Evolutionary conservation across 1,140 invertebrate species (phyloP).

Genomic region (Mamestra configurata): DNA sequence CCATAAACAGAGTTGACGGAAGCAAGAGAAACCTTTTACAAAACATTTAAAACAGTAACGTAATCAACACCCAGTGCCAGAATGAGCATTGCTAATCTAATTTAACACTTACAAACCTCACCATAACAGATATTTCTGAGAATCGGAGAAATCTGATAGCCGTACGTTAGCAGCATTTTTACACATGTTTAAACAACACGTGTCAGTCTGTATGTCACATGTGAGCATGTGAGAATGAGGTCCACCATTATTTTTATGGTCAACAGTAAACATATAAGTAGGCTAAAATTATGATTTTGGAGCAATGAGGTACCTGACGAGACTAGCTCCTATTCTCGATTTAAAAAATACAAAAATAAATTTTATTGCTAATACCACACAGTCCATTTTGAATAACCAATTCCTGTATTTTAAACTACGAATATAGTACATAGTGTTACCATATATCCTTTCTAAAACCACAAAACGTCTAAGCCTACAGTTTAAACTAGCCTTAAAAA

Average conservation of each 20-base stretch:
- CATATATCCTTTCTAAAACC: neutral
- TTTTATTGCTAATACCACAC: no score
- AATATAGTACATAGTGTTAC: neutral
- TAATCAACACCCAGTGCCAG: neutral
- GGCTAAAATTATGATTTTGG: slow-evolving; percentile 8
- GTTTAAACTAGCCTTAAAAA: slow-evolving; percentile 35
- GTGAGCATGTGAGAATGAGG: slow-evolving; percentile 11
- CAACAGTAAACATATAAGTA: neutral
- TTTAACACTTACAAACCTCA: slow-evolving; percentile 5
- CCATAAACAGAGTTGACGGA: no score
- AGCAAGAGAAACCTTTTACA: neutral
- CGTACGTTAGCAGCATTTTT: neutral
- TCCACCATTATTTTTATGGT: slow-evolving; percentile 10
- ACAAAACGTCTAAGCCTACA: neutral
- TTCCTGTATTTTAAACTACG: no score
- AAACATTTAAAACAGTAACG: neutral
- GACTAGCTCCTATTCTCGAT: neutral
- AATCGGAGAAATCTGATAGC: slow-evolving; percentile 7
- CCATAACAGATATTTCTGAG: slow-evolving; percentile 17
- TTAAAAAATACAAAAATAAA: neutral
- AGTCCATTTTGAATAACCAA: neutral
- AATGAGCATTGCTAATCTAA: slow-evolving; percentile 28
- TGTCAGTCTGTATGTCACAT: neutral
- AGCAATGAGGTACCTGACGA: neutral
- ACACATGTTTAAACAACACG: slow-evolving; percentile 17